Evolutionary conservation across 1,140 invertebrate species (phyloP), one percentile per base, ranked within the genome.

Genomic region (Oscheius sp.): DNA sequence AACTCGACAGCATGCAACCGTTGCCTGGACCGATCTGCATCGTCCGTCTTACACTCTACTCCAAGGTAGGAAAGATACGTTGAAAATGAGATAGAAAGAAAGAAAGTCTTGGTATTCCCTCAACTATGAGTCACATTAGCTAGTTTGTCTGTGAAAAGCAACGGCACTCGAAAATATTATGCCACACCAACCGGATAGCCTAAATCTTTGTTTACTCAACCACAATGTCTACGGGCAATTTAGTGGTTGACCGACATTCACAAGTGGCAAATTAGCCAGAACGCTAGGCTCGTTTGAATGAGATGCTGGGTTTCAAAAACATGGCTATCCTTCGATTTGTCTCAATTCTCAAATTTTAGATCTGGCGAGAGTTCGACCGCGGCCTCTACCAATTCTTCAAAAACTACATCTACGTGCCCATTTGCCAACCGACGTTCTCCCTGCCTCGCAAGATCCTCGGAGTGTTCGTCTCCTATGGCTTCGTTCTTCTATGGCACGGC

Each of bases 401-500:
- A 63, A 74, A 79, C 45, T 83, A 83, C 62, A 84, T 83, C 42
- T 84, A 84, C 65, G 36, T 83, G 0, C 82, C 82, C n/a, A 83
- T 83, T 67, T 84, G 82, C 66, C 42, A 28, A 10, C 82, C 82
- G 10, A 80, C 80, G 0, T 83, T 83, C 38, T 77, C 77, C 1
- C 31, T 84, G 26, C 62, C 67, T 13, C 42, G 83, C 42, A 81
- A 82, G 38, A 55, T 84, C 1, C 46, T 84, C 32, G 82, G 82
- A n/a, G 73, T 83, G 15, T 66, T 82, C 15, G 73, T 84, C 32
- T 82, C 79, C 0, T 84, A 82, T 52, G 74, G 63, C 49, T 83
- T 83, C 65, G 82, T 83, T n/a, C 73, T 83, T 13, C 46, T 83
- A 4, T 83, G 82, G 82, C 82, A 83, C 62, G 82, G 82, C 32